phyloP scores from a whole-genome alignment of 2,797 vertebrate genomes.

The Sylvilagus floridanus region DNA sequence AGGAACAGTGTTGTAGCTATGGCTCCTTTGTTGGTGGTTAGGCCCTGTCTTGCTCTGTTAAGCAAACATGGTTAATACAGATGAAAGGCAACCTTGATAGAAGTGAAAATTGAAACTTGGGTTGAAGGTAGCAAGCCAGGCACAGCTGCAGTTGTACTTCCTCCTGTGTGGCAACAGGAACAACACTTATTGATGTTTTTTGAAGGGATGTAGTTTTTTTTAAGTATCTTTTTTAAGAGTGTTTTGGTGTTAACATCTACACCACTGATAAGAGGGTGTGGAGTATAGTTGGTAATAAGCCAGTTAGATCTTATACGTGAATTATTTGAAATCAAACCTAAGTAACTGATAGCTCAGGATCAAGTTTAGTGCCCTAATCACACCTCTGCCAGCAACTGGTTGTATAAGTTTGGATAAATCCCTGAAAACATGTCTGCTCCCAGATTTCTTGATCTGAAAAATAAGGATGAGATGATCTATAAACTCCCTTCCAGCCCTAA shows the following conservation, averaged over 20 bases:
- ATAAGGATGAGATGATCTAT: background rate
- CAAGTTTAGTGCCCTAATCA: background rate
- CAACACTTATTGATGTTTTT: constrained; percentile 82
- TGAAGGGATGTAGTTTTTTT: constrained; percentile 80
- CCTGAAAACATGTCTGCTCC: background rate
- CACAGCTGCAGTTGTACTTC: constrained; percentile 86
- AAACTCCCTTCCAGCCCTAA: background rate
- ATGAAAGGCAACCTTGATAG: constrained; percentile 86
- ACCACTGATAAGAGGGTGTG: constrained; percentile 24
- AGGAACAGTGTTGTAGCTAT: constrained; percentile 27
- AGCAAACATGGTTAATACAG: constrained; percentile 71
- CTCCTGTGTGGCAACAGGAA: constrained; percentile 78
- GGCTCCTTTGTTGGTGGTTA: constrained; percentile 58
- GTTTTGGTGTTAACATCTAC: constrained; percentile 71
- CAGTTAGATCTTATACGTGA: background rate
- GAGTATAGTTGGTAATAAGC: constrained; percentile 41
- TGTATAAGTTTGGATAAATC: background rate
- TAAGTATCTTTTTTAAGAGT: constrained; percentile 67
- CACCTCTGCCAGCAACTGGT: background rate
- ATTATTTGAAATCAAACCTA: background rate
- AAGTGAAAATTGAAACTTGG: constrained; percentile 89
- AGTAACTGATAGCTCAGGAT: background rate
- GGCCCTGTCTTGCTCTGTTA: constrained; percentile 68
- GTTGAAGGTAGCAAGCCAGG: constrained; percentile 83
- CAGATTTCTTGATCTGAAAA: background rate